A percentile compares a stretch with the other conserved stretches of the same genome.
phyloP scores from a whole-genome alignment of 2,888 invertebrate species.

The Polietes domitor region DNA sequence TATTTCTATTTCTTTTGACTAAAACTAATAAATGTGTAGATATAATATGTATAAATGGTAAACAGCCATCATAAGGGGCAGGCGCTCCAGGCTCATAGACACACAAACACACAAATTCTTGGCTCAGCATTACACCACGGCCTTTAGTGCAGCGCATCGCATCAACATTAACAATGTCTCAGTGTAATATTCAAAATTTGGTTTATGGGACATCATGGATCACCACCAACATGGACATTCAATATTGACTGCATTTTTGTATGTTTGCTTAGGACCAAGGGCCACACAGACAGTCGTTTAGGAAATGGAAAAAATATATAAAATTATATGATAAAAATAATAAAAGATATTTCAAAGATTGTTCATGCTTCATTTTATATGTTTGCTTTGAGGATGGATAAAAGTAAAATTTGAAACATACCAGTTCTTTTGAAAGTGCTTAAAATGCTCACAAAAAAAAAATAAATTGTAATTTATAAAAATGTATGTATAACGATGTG shows the following conservation, averaged over 20 bases:
- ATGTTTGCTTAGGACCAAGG: slow-evolving; percentile 16
- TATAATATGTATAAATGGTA: background rate
- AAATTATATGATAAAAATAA: background rate
- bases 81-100: slow-evolving; percentile 29
- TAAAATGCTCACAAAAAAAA: too few relatives aligned
- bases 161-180: slow-evolving; percentile 12
- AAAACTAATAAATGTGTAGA: slow-evolving; percentile 2
- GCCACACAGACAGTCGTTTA: slow-evolving; percentile 27
- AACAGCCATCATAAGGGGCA: background rate
- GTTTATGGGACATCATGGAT: slow-evolving; percentile 32
- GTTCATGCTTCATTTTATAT: background rate
- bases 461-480: too few relatives aligned
- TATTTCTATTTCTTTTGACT: background rate
- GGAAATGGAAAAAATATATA: slow-evolving; percentile 3
- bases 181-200: slow-evolving; percentile 6
- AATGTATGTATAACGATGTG: too few relatives aligned
- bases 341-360: slow-evolving; percentile 37
- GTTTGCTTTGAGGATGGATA: background rate
- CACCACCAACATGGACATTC: slow-evolving; percentile 7
- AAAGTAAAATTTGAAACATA: too few relatives aligned
- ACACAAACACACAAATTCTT: slow-evolving; percentile 15
- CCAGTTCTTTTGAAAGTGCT: too few relatives aligned
- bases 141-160: slow-evolving; percentile 34
- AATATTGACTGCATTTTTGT: background rate
- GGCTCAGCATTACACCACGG: slow-evolving; percentile 49